phyloP scores from a whole-genome alignment of 2,113 vertebrate genomes.

The Ochotona curzoniae region DNA sequence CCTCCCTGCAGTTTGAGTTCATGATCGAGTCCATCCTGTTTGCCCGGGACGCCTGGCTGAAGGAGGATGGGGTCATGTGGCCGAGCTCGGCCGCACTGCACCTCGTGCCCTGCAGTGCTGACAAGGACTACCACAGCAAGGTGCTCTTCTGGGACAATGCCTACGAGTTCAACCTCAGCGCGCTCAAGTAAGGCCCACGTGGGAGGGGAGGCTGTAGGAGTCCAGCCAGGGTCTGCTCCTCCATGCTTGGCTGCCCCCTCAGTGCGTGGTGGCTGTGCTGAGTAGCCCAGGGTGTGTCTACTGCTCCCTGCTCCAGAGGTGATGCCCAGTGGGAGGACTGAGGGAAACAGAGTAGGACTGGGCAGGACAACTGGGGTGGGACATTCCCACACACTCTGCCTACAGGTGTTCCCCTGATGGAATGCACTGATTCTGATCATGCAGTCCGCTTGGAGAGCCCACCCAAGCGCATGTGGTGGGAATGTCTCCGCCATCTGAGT shows the following conservation, averaged over 20 bases:
- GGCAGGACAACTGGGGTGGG: background rate
- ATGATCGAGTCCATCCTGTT: conserved; percentile 91
- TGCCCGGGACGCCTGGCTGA: conserved; percentile 89
- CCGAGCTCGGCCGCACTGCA: conserved; percentile 86
- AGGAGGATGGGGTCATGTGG: conserved; percentile 88
- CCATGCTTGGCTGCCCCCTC: too few species aligned
- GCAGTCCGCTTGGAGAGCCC: too few species aligned
- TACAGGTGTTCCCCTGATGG: too few species aligned
- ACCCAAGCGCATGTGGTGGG: background rate
- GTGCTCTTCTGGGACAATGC: conserved; percentile 90
- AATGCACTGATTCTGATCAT: background rate
- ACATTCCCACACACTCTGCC: background rate
- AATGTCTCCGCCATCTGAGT: background rate
- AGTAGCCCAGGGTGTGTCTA: background rate
- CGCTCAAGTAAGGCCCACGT: conserved; percentile 80
- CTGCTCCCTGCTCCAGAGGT: background rate
- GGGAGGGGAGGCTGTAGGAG: too few species aligned
- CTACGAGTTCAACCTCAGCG: conserved; percentile 90
- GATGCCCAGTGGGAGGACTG: too few species aligned
- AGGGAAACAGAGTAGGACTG: background rate
- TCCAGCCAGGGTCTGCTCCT: background rate
- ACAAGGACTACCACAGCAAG: conserved; percentile 86
- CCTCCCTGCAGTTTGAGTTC: conserved; percentile 88
- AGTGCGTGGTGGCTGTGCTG: background rate
- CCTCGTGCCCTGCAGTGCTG: conserved; percentile 89